Evolutionary conservation across 2,797 vertebrate genomes (phyloP), one percentile per base, ranked within the genome.

Genomic region (Acanthis flammea): DNA sequence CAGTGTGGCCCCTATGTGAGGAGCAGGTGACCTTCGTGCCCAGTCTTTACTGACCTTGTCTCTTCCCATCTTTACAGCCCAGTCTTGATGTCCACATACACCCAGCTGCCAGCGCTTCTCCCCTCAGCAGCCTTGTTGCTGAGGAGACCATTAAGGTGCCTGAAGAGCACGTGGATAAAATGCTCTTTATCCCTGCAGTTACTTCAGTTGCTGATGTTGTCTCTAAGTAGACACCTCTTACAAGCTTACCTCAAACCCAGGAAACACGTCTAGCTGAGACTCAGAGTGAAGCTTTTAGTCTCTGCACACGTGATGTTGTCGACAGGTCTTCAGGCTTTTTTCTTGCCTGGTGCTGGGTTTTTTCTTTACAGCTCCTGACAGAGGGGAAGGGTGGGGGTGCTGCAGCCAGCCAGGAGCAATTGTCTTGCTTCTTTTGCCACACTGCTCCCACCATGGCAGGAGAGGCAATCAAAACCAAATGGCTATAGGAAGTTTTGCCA

Each of bases 121-220:
- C 65, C 14, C 65, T 78, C 82, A 91, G 78, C 73, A 66, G 47
- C 90, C 47, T 91, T 62, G 95, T 96, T 92, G 94, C 94, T 94
- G 93, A 92, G 94, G 88, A 92, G 90, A 94, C 92, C 88, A 83
- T 95, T 93, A 92, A 68, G 57, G 66, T 67, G 31, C 45, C 22
- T 7, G 3, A 80, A 55, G 68, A 89, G 75, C 72, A 44, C 33
- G 6, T 22, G 2, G 68, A 68, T 77, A 61, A 79, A 93, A 62
- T 37, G 68, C 25, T 89, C 54, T 91, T 92, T 83, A 87, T 63
- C 2, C 3, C 65, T 50, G 78, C 74, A 74, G 57, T 89, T 94
- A 80, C 61, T 57, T 87, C n/a, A 39, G 83, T 62, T 76, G 87
- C 71, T 90, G 90, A 53, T 80, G 30, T 65, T 68, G 54, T 58